A percentile compares a stretch with the other conserved stretches of the same genome.
phyloP scores from a whole-genome alignment of 2,888 invertebrate species.

The Scaptomyza flava region DNA sequence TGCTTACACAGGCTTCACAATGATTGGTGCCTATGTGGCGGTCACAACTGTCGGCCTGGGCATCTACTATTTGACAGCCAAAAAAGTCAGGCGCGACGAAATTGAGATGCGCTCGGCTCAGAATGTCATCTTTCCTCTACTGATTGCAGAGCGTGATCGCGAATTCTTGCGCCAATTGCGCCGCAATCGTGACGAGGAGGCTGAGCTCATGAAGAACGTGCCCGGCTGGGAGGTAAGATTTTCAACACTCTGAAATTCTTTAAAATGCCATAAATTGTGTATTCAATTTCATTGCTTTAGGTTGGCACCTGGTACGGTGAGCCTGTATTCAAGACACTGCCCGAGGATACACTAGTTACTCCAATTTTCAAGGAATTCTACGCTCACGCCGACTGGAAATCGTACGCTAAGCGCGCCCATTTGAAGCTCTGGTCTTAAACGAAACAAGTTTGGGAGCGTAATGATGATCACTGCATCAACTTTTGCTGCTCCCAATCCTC shows the following conservation, averaged over 20 bases:
- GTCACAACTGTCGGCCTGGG: constrained; percentile 86
- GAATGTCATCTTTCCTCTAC: constrained; percentile 90
- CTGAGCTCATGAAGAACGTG: constrained; percentile 94
- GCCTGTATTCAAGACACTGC: constrained; percentile 90
- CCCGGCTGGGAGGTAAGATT: constrained; percentile 91
- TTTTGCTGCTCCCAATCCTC: constrained; percentile 1
- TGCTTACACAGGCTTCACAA: constrained; percentile 85
- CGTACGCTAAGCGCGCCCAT: constrained; percentile 85
- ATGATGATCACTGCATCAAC: not conserved
- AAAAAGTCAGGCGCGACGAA: constrained; percentile 85
- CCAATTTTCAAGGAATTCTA: constrained; percentile 90
- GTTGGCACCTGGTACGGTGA: constrained; percentile 94
- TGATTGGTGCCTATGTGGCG: constrained; percentile 87
- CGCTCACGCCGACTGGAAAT: constrained; percentile 87
- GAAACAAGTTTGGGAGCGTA: not conserved
- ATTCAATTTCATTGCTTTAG: constrained; percentile 42
- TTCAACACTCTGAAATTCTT: not conserved
- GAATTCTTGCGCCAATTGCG: constrained; percentile 92
- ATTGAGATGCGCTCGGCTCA: constrained; percentile 92
- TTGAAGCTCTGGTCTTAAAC: constrained; percentile 86
- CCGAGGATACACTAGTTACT: constrained; percentile 87
- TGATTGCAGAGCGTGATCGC: constrained; percentile 94
- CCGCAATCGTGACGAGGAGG: constrained; percentile 93
- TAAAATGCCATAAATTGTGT: not conserved
- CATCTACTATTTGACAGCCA: constrained; percentile 86